Evolutionary conservation across 2,113 vertebrate species (phyloP).

Genomic region (Cinclus mexicanus): DNA sequence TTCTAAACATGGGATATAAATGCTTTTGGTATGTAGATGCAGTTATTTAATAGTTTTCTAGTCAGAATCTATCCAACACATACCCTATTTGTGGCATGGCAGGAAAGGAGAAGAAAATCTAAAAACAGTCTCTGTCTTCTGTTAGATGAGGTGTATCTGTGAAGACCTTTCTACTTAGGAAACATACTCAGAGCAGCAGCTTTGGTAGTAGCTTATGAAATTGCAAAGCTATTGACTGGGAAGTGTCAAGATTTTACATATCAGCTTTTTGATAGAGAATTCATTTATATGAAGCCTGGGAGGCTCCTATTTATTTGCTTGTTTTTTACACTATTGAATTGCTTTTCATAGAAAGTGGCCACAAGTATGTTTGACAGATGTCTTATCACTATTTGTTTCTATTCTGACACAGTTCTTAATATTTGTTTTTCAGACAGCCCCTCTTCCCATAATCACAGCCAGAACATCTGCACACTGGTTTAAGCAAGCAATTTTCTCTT

Average conservation of each 20-base stretch:
- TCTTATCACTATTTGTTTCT: neutral
- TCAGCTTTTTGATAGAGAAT: neutral
- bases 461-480: slow-evolving; percentile 12
- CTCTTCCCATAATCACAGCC: neutral
- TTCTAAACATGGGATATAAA: neutral
- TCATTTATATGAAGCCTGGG: neutral
- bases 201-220: neutral
- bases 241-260: neutral
- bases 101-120: neutral
- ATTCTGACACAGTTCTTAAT: neutral
- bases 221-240: neutral
- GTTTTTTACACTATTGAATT: neutral
- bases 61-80: neutral
- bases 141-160: neutral
- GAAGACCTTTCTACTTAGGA: neutral
- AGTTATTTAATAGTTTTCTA: neutral
- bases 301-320: neutral
- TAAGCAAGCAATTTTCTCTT: slow-evolving; percentile 14
- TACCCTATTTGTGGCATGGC: neutral
- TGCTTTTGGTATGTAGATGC: neutral
- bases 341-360: neutral
- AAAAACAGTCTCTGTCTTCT: neutral
- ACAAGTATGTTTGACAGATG: neutral
- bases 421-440: neutral
- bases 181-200: neutral